Conservation (phyloP, 2,113 vertebrate species). For the Platichthys flesus region DNA sequence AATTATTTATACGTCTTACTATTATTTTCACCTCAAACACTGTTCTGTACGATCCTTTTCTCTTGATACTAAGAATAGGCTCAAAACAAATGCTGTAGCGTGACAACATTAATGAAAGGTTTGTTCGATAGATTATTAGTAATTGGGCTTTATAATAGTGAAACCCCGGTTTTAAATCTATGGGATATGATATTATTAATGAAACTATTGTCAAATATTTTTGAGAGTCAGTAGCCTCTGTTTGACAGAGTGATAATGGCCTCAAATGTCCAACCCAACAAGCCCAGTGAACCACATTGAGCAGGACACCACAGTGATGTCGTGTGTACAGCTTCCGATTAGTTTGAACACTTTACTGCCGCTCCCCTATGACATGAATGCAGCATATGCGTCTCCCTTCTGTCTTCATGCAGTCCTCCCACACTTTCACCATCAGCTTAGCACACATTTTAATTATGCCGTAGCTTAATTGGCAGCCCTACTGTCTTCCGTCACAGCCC, state of each 20-base stretch:
- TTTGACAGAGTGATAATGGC: too few relatives aligned
- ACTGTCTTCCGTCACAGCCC: conserved; percentile 82
- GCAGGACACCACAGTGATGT: neutral
- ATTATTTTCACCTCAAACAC: neutral
- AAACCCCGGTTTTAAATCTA: neutral
- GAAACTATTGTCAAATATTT: too few relatives aligned
- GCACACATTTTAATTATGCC: conserved; percentile 50
- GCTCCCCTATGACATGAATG: conserved; percentile 25
- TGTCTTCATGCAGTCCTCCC: conserved; percentile 42
- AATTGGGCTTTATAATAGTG: neutral
- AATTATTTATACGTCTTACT: neutral
- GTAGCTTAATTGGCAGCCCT: conserved; percentile 54
- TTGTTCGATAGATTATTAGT: neutral
- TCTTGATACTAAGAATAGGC: neutral
- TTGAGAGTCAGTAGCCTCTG: too few relatives aligned
- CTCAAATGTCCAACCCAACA: too few relatives aligned
- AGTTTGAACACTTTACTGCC: neutral
- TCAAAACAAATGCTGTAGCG: neutral
- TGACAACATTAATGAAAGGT: neutral
- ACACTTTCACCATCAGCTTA: conserved; percentile 32
- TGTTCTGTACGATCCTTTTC: neutral
- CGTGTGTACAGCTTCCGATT: neutral
- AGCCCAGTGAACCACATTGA: too few relatives aligned
- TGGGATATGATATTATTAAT: neutral
- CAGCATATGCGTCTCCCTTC: conserved; percentile 42